Conservation (phyloP, 2,888 invertebrate species). For the Orgyia antiqua region DNA sequence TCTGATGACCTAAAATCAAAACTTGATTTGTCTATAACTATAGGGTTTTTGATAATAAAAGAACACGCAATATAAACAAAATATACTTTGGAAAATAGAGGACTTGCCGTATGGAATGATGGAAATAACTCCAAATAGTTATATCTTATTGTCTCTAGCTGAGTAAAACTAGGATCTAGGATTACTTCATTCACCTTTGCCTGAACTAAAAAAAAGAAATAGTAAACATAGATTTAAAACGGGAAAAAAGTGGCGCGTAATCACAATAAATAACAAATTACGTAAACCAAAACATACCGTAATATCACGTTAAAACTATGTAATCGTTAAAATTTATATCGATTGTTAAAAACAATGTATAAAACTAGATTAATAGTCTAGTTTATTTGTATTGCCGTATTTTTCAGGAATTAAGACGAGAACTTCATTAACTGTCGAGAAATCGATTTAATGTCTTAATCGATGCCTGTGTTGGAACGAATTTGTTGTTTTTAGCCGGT, state of each 20-base stretch:
- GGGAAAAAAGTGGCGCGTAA: slow-evolving; percentile 3
- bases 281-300: slow-evolving; percentile 14
- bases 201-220: too few relatives aligned
- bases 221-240: too few relatives aligned
- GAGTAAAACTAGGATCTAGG: too few relatives aligned
- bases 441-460: slow-evolving; percentile 51
- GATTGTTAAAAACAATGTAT: slow-evolving; percentile 22
- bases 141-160: too few relatives aligned
- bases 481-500: slow-evolving; percentile 26
- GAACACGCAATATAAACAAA: too few relatives aligned
- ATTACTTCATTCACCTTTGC: too few relatives aligned
- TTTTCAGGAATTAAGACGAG: slow-evolving; percentile 35
- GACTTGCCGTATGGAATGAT: too few relatives aligned
- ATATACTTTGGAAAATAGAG: too few relatives aligned
- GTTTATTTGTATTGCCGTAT: slow-evolving; percentile 44
- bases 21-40: too few relatives aligned
- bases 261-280: slow-evolving; percentile 18
- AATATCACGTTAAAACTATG: slow-evolving; percentile 8
- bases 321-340: slow-evolving; percentile 25
- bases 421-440: slow-evolving; percentile 39
- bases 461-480: slow-evolving; percentile 18
- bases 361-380: slow-evolving; percentile 31
- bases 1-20: too few relatives aligned
- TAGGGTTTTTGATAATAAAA: too few relatives aligned
- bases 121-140: too few relatives aligned